Conservation (phyloP, 2,888 invertebrate genomes). For the Physocephala rufipes region DNA sequence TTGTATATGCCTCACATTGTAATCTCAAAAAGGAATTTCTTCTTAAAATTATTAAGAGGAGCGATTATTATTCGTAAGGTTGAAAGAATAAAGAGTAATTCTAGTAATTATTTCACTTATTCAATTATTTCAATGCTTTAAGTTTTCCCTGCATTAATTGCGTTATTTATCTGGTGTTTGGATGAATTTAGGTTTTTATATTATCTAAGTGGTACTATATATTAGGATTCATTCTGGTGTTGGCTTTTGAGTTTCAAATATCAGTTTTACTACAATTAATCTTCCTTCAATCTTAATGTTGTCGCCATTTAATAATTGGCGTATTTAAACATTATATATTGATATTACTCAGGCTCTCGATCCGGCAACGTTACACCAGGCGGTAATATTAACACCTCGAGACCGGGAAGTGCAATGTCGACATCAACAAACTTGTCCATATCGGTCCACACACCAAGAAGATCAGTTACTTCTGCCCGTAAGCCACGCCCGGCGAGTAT, state of each 20-base stretch:
- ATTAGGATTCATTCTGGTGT: background rate
- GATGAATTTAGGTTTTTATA: background rate
- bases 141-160: background rate
- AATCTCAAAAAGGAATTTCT: too few species aligned
- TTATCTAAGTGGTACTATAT: background rate
- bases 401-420: conserved; percentile 89
- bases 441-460: conserved; percentile 70
- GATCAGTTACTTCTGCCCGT: conserved; percentile 70
- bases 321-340: background rate
- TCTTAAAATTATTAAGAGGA: too few species aligned
- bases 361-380: conserved; percentile 79
- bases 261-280: too few species aligned
- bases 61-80: too few species aligned
- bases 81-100: background rate
- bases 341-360: conserved; percentile 70
- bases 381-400: conserved; percentile 72
- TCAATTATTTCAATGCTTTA: background rate
- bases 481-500: conserved; percentile 84
- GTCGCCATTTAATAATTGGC: background rate
- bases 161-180: conserved; percentile 2
- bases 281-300: too few species aligned
- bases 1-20: too few species aligned
- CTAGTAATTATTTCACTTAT: background rate
- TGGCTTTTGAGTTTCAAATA: background rate
- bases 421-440: conserved; percentile 74